Percentiles rank a stretch among this genome's conserved stretches.
phyloP scores from a whole-genome alignment of 2,888 invertebrate genomes.

The Saturnia pavonia region DNA sequence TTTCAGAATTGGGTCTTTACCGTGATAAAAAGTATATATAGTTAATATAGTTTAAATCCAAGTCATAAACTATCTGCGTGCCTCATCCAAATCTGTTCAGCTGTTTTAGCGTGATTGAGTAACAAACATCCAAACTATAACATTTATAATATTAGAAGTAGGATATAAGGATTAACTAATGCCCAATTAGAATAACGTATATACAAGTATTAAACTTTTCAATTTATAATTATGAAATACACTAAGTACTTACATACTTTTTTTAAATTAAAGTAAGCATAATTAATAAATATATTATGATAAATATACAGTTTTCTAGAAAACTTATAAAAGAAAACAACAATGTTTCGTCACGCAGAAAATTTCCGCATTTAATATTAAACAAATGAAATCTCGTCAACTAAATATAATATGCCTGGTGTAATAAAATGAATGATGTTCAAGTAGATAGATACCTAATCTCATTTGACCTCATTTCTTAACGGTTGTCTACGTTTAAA shows the following conservation, averaged over 20 bases:
- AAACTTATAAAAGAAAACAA: background rate
- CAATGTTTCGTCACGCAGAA: background rate
- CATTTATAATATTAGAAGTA: too few relatives aligned
- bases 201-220: too few relatives aligned
- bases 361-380: background rate
- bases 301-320: background rate
- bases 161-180: too few relatives aligned
- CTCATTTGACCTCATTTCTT: background rate
- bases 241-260: background rate
- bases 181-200: too few relatives aligned
- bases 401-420: background rate
- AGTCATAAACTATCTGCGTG: too few relatives aligned
- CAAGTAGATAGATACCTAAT: background rate
- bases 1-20: too few relatives aligned
- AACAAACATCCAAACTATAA: too few relatives aligned
- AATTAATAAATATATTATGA: background rate
- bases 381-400: background rate
- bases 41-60: too few relatives aligned
- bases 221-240: too few relatives aligned
- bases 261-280: background rate
- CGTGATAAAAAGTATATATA: too few relatives aligned
- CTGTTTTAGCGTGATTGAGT: too few relatives aligned
- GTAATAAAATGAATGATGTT: slow-evolving; percentile 6
- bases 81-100: too few relatives aligned
- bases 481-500: background rate